These are phyloP conservation scores for Pecten maximus DNA, from an alignment of 2,888 invertebrate genomes.

Conservation along the genomic window DNA sequence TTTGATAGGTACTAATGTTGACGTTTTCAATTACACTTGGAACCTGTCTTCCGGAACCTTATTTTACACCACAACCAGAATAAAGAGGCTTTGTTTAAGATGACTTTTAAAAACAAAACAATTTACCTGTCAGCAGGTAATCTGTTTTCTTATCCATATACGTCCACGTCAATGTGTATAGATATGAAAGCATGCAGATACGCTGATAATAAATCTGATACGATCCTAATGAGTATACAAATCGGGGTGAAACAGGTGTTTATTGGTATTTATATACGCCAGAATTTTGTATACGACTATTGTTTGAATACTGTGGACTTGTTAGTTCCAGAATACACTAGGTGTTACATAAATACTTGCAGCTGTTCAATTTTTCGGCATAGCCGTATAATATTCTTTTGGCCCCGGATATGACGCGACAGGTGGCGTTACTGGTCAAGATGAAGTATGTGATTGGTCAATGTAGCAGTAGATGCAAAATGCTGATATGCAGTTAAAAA, in stretches of 20 bases:
- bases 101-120: neutral
- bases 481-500: too few relatives aligned
- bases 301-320: neutral
- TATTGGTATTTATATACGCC: neutral
- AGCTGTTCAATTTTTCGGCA: too few relatives aligned
- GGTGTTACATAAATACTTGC: neutral
- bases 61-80: neutral
- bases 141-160: neutral
- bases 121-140: constrained; percentile 3
- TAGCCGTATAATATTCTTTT: too few relatives aligned
- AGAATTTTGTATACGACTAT: too few relatives aligned
- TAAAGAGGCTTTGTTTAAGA: constrained; percentile 10
- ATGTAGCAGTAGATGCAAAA: too few relatives aligned
- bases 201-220: neutral
- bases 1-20: neutral
- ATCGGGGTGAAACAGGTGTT: neutral
- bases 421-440: too few relatives aligned
- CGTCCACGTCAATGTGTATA: neutral
- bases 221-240: constrained; percentile 2
- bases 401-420: too few relatives aligned
- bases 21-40: neutral
- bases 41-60: neutral
- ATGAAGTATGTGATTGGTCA: too few relatives aligned
- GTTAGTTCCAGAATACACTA: neutral
- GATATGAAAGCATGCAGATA: neutral